Evolutionary conservation across 1,140 invertebrate species (phyloP), one percentile per base, ranked within the genome.

Genomic region (Tetragnatha versicolor): DNA sequence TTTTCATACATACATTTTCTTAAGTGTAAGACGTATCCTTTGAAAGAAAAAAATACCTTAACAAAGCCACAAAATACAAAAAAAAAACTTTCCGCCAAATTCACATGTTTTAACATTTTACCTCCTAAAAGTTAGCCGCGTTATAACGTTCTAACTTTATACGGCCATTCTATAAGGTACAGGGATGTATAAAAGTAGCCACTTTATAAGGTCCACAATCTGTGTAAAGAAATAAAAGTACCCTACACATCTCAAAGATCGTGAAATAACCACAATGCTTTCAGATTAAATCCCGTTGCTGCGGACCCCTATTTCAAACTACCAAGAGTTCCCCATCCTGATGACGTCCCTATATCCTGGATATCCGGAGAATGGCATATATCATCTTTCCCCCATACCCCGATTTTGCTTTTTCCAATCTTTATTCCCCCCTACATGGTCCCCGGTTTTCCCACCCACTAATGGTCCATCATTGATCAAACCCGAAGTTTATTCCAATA

Each of bases 391-490:
- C 63, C 66, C 66, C 49, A 31, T 35, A 17, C 37, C 20, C 66
- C 47, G 39, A 47, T 49, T 69, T 51, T 69, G 35, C 39, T 45
- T 69, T 58, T 69, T 69, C 66, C 66, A 69, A 69, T 69, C 66
- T 69, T 20, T 47, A 47, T 31, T 33, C 27, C 25, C 66, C 66
- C 66, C n/a, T 33, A 10, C 33, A 20, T 37, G 31, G 66, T 17
- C 66, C 66, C 66, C 49, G 47, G 42, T 47, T 69, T 69, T 69
- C 66, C 45, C 47, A 69, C 66, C 66, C 66, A 53, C 66, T 69
- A 69, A 69, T 69, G 66, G 66, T 49, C 66, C 47, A 53, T 33
- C 66, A 69, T 69, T 69, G 66, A 69, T 69, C 66, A 69, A 69
- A 69, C 45, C 49, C 66, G 31, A 53, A 53, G 47, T 69, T 69